A percentile compares a stretch with the other conserved stretches of the same genome.
These are phyloP conservation scores for Chinchilla lanigera DNA, from an alignment of 2,113 vertebrate species.

Conservation along the genomic window DNA sequence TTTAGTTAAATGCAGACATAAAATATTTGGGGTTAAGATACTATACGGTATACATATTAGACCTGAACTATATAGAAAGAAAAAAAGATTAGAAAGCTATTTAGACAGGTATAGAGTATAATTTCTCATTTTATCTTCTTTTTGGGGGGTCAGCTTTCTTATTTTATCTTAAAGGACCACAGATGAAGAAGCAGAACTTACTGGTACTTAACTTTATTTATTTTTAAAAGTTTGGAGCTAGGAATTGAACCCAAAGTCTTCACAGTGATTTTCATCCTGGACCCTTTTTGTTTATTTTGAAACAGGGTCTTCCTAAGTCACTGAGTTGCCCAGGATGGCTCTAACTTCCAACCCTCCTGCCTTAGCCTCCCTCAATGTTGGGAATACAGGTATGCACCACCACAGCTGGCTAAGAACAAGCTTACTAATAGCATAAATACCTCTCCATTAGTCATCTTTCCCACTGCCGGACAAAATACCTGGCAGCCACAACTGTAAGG, in stretches of 20 bases:
- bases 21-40: background rate
- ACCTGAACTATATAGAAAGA: background rate
- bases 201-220: background rate
- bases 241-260: background rate
- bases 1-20: background rate
- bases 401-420: background rate
- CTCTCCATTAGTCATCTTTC: background rate
- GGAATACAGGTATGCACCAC: background rate
- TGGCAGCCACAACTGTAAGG: background rate
- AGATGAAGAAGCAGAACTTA: background rate
- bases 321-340: background rate
- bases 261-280: background rate
- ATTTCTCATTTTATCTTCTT: constrained; percentile 1
- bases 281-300: background rate
- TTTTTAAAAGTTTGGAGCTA: background rate
- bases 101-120: background rate
- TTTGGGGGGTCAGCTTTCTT: background rate
- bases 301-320: background rate
- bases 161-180: constrained; percentile 2
- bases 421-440: background rate
- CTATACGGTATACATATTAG: background rate
- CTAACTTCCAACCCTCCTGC: background rate
- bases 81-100: constrained; percentile 8
- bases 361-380: background rate
- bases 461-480: background rate